Base-by-base conservation (phyloP, 1,140 invertebrate species). In the Drosophila nannoptera region DNA sequence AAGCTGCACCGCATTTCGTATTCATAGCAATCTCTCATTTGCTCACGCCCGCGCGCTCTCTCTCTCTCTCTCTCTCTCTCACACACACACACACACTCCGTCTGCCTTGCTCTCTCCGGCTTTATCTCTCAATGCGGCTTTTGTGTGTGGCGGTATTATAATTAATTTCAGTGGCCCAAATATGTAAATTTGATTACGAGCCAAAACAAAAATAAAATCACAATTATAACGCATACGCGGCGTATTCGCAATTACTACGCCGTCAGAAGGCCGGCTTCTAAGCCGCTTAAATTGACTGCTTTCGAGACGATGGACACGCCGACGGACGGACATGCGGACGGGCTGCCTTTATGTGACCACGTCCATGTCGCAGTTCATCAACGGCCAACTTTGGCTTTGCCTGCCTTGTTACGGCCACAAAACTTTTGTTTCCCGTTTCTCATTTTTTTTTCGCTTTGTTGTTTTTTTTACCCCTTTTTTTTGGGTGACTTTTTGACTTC, bases 121-220 rank as follows among this genome's bases (percentile, higher is more conserved):
- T 58, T 49, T 54, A 45, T 50, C 32, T 63, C 32, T 43, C 31
- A 48, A 46, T 74, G 11, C 55, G 62, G 45, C 55, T 45, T 48
- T 53, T 69, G 58, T 74, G 45, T 70, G 71, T 64, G 67, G 72
- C 48, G 58, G 80, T 49, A 84, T 78, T 84, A 84, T 83, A 83
- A 83, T 83, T 83, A 83, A 83, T 83, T 83, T 84, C 52, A 69
- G 61, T 74, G 73, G 65, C 62, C 80, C 75, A 83, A 84, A 84
- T 83, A 84, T 83, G 75, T 80, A 83, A 73, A 84, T 84, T 83
- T 78, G 68, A 80, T 70, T 78, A 70, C 76, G 72, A 65, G 66
- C 73, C 52, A 54, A 76, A 84, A 70, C 66, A 78, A 71, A 76
- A 78, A 64, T 59, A 71, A 64, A 80, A 76, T 55, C 72, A 75